A percentile compares a stretch with the other conserved stretches of the same genome.
Evolutionary conservation across 2,888 invertebrate genomes (phyloP).

Genomic region (Campopleginae sp.): DNA sequence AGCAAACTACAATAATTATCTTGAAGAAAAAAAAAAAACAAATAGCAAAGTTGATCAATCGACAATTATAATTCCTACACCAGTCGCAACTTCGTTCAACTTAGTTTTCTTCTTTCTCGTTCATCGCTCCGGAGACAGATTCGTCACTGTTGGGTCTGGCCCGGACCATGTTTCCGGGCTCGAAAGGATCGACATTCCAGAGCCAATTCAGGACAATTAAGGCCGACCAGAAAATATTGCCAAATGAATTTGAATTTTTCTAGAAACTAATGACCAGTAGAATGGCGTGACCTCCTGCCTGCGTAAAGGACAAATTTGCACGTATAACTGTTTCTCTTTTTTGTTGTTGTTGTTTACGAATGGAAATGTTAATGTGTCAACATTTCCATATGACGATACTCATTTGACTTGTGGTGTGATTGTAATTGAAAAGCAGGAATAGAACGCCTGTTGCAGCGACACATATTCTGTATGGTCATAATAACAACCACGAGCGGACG

Average conservation of each 20-base stretch:
- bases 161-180: not conserved
- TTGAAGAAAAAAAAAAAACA: not conserved
- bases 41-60: not conserved
- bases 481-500: conserved; percentile 33
- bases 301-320: not conserved
- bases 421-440: conserved; percentile 22
- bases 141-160: not conserved
- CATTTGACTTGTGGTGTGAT: not conserved
- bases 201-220: not conserved
- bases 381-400: not conserved
- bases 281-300: not conserved
- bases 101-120: not conserved
- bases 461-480: conserved; percentile 43
- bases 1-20: not conserved
- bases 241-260: not conserved
- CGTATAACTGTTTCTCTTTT: not conserved
- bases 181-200: not conserved
- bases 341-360: not conserved
- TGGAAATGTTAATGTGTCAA: conserved; percentile 3
- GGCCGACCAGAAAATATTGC: not conserved
- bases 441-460: conserved; percentile 53
- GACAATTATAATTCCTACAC: not conserved
- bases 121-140: not conserved
- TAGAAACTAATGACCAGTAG: not conserved
- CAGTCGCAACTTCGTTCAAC: not conserved